Evolutionary conservation across 2,888 invertebrate genomes (phyloP).

Genomic region (Stratiomys singularior): DNA sequence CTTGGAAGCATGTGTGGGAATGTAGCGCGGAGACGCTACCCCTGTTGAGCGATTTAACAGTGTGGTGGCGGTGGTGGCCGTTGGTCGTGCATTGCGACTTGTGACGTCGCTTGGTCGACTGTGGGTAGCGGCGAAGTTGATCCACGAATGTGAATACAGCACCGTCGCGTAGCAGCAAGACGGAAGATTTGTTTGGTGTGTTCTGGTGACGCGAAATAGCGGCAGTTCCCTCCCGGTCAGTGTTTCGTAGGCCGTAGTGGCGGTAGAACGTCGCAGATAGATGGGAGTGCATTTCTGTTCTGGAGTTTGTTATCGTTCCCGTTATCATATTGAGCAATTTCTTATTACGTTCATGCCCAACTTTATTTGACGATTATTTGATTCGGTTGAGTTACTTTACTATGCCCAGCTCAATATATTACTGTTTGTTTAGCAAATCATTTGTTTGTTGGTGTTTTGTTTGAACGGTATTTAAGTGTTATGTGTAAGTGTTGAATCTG

Average conservation of each 20-base stretch:
- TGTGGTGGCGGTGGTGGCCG: constrained; percentile 35
- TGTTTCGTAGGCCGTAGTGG: constrained; percentile 58
- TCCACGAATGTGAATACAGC: neutral
- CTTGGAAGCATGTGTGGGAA: constrained; percentile 4
- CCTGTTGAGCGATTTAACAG: constrained; percentile 33
- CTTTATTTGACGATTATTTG: constrained; percentile 4
- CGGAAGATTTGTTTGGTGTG: constrained; percentile 33
- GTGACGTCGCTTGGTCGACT: neutral
- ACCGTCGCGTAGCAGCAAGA: neutral
- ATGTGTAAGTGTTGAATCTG: neutral
- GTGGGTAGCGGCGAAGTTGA: constrained; percentile 23
- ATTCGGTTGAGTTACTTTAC: constrained; percentile 6
- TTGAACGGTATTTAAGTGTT: neutral
- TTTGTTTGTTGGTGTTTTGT: neutral
- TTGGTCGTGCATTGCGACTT: neutral
- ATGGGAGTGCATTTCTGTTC: constrained; percentile 51
- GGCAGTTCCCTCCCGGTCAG: constrained; percentile 49
- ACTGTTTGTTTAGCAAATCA: neutral
- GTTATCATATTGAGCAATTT: constrained; percentile 23
- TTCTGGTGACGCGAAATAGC: constrained; percentile 42
- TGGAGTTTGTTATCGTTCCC: constrained; percentile 37
- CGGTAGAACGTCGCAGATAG: constrained; percentile 64
- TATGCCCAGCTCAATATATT: neutral
- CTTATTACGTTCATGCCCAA: constrained; percentile 8
- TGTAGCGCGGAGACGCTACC: neutral